Conservation (phyloP, 2,797 vertebrate species). For the Luscinia megarhynchos region DNA sequence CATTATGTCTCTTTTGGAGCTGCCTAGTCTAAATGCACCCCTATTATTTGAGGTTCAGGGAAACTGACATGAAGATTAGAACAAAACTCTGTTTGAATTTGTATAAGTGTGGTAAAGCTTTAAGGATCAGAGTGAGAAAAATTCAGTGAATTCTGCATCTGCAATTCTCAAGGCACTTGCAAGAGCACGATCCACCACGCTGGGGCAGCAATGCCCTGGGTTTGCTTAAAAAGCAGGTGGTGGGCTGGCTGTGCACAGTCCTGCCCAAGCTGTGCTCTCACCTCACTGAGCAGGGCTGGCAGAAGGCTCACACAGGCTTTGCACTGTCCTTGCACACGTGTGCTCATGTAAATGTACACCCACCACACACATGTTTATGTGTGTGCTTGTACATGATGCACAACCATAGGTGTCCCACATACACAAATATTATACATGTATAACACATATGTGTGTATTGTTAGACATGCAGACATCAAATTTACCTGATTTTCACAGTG, state of each 20-base stretch:
- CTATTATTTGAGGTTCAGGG: not conserved
- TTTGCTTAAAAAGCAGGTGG: not conserved
- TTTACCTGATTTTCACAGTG: not conserved
- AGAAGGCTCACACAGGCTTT: not conserved
- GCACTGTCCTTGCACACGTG: fast-evolving
- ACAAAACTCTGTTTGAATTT: not conserved
- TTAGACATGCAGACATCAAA: too few relatives aligned
- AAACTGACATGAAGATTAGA: not conserved
- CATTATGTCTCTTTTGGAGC: not conserved
- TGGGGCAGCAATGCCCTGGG: not conserved
- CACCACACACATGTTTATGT: fast-evolving
- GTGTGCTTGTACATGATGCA: fast-evolving
- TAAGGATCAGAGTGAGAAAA: not conserved
- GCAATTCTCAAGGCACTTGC: not conserved
- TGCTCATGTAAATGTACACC: not conserved
- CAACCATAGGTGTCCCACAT: fast-evolving
- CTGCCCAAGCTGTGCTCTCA: not conserved
- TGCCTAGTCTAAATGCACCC: not conserved
- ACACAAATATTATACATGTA: fast-evolving
- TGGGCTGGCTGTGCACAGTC: fast-evolving
- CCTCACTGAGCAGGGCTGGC: not conserved
- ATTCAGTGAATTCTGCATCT: not conserved
- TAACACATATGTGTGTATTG: too few relatives aligned
- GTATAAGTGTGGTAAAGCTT: not conserved
- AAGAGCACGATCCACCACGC: not conserved